phyloP scores from a whole-genome alignment of 2,888 invertebrate species.

The Merodon equestris region DNA sequence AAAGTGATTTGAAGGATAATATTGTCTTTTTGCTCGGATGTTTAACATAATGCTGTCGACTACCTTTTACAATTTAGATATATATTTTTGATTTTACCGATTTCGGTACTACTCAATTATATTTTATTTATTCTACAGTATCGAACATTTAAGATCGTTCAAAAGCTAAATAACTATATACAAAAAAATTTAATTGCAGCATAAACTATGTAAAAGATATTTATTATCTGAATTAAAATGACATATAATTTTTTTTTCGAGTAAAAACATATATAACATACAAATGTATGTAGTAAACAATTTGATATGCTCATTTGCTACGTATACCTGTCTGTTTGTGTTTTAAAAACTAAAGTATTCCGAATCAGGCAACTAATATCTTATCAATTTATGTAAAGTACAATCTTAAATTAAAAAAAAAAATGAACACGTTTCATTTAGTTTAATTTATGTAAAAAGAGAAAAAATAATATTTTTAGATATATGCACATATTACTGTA shows the following conservation, averaged over 20 bases:
- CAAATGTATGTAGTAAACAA: slow-evolving; percentile 46
- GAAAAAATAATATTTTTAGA: too few species aligned
- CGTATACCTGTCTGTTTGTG: slow-evolving; percentile 79
- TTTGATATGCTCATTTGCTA: slow-evolving; percentile 77
- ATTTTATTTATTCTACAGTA: slow-evolving; percentile 17
- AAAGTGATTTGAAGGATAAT: slow-evolving; percentile 49
- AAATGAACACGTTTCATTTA: too few species aligned
- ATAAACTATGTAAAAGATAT: background rate
- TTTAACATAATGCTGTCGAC: slow-evolving; percentile 78
- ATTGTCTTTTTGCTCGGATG: slow-evolving; percentile 74
- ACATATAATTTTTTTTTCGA: slow-evolving; percentile 32
- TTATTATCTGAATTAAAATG: slow-evolving; percentile 61
- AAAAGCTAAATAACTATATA: slow-evolving; percentile 11
- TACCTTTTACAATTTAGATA: slow-evolving; percentile 52
- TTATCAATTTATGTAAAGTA: slow-evolving; percentile 44
- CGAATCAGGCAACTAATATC: background rate
- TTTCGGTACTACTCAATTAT: slow-evolving; percentile 11
- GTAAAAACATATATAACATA: slow-evolving; percentile 36
- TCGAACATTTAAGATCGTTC: slow-evolving; percentile 36
- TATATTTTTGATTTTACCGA: slow-evolving; percentile 37
- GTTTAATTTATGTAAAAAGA: too few species aligned
- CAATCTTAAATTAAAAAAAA: slow-evolving; percentile 33
- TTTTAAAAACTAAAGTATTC: slow-evolving; percentile 16
- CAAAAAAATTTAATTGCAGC: background rate
- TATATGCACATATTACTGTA: too few species aligned